Percentiles rank a stretch among this genome's conserved stretches.
Evolutionary conservation across 1,140 invertebrate species (phyloP).

Genomic region (Piezodorus guildinii): DNA sequence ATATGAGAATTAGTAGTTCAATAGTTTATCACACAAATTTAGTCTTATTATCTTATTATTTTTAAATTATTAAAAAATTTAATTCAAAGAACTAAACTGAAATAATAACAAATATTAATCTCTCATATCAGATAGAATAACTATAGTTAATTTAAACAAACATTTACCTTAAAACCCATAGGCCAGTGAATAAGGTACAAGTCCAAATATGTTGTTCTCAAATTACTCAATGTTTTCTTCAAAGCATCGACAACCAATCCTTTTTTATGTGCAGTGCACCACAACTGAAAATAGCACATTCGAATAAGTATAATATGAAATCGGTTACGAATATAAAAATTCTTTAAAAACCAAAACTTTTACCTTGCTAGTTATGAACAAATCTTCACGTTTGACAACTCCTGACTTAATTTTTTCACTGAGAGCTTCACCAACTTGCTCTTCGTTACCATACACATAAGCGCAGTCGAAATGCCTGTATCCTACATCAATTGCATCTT

Average conservation of each 20-base stretch:
- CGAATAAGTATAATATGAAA: too few relatives aligned
- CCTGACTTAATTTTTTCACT: conserved; percentile 57
- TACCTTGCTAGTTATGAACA: conserved; percentile 57
- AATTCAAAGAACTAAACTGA: too few relatives aligned
- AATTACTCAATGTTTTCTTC: conserved; percentile 45
- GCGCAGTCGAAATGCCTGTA: conserved; percentile 79
- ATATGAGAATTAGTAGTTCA: too few relatives aligned
- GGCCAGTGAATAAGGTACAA: conserved; percentile 72
- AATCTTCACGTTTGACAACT: conserved; percentile 55
- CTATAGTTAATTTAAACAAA: neutral
- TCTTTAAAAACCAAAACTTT: conserved; percentile 31
- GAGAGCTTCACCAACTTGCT: conserved; percentile 68
- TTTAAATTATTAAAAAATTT: too few relatives aligned
- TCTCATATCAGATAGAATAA: too few relatives aligned
- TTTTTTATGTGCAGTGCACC: conserved; percentile 40
- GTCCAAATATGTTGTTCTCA: conserved; percentile 61
- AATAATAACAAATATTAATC: too few relatives aligned
- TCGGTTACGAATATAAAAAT: too few relatives aligned
- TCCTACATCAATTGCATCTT: conserved; percentile 58
- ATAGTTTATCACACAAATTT: too few relatives aligned
- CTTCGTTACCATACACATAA: conserved; percentile 68
- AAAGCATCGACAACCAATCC: conserved; percentile 39
- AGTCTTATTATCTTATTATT: too few relatives aligned
- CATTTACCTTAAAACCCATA: conserved; percentile 41
- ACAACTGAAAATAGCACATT: conserved; percentile 34